Percentiles rank a stretch among this genome's conserved stretches.
Conservation (phyloP, 2,797 vertebrate genomes). For the Microchirus variegatus region DNA sequence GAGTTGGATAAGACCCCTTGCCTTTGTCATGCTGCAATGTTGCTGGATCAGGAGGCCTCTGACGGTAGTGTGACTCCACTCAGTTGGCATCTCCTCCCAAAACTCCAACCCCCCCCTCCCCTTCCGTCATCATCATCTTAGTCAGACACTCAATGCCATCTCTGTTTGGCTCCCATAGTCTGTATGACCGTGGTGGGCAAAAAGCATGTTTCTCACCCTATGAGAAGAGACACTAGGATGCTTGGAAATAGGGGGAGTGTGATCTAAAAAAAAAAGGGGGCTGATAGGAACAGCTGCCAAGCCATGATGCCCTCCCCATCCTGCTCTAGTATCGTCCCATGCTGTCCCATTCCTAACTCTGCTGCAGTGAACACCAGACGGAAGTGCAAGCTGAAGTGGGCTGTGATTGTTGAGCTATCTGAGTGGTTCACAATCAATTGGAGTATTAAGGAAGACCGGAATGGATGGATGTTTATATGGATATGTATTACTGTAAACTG, state of each 20-base stretch:
- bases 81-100: slow-evolving; percentile 71
- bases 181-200: slow-evolving; percentile 49
- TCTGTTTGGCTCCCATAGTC: slow-evolving; percentile 73
- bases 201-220: slow-evolving; percentile 58
- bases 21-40: slow-evolving; percentile 34
- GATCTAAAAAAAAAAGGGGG: slow-evolving; percentile 36
- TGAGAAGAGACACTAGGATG: slow-evolving; percentile 48
- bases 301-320: slow-evolving; percentile 67
- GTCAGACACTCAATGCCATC: slow-evolving; percentile 75
- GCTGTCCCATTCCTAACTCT: slow-evolving; percentile 70
- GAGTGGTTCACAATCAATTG: slow-evolving; percentile 32
- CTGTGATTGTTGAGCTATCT: slow-evolving; percentile 25
- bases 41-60: slow-evolving; percentile 57
- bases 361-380: slow-evolving; percentile 44
- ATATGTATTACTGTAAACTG: slow-evolving; percentile 5
- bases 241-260: slow-evolving; percentile 28
- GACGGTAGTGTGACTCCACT: slow-evolving; percentile 74
- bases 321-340: slow-evolving; percentile 68
- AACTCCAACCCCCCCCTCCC: slow-evolving; percentile 32
- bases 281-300: slow-evolving; percentile 70
- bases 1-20: neutral
- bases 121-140: slow-evolving; percentile 54
- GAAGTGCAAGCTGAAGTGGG: slow-evolving; percentile 37
- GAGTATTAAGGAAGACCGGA: slow-evolving; percentile 21
- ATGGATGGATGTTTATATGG: slow-evolving; percentile 22